A percentile compares a stretch with the other conserved stretches of the same genome.
phyloP scores from a whole-genome alignment of 2,113 vertebrate genomes.

The Fulmarus glacialis region DNA sequence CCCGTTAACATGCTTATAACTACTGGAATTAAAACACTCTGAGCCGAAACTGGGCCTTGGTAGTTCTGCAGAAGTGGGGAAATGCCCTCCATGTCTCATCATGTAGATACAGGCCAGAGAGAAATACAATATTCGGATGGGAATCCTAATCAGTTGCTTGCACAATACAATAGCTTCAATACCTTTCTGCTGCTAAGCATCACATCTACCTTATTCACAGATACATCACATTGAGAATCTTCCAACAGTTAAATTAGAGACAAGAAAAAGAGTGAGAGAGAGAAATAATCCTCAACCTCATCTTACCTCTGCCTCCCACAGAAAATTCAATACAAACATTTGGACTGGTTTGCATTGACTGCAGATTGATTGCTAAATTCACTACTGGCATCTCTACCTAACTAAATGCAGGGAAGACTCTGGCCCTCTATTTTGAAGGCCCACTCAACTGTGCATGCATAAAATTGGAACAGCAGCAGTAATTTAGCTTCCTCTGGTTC shows the following conservation, averaged over 20 bases:
- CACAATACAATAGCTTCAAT: not conserved
- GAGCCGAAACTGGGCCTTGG: not conserved
- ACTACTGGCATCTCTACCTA: not conserved
- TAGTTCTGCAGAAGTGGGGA: not conserved
- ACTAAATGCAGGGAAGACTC: not conserved
- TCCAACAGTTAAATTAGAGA: not conserved
- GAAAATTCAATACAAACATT: slow-evolving; percentile 14
- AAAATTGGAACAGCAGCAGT: slow-evolving; percentile 1
- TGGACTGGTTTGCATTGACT: not conserved
- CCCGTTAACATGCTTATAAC: not conserved
- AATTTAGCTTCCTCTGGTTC: not conserved
- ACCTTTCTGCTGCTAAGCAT: not conserved
- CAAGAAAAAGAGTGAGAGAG: not conserved
- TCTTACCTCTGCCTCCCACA: not conserved
- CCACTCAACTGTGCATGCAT: not conserved
- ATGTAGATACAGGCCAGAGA: not conserved
- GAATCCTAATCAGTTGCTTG: not conserved
- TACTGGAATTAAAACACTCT: not conserved
- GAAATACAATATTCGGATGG: not conserved
- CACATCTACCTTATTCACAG: not conserved
- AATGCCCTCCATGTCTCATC: not conserved
- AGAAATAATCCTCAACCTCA: not conserved
- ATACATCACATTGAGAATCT: not conserved
- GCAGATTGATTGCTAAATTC: slow-evolving; percentile 4
- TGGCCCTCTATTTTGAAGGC: not conserved